Evolutionary conservation across 2,797 vertebrate species (phyloP).

Genomic region (Scyliorhinus canicula): DNA sequence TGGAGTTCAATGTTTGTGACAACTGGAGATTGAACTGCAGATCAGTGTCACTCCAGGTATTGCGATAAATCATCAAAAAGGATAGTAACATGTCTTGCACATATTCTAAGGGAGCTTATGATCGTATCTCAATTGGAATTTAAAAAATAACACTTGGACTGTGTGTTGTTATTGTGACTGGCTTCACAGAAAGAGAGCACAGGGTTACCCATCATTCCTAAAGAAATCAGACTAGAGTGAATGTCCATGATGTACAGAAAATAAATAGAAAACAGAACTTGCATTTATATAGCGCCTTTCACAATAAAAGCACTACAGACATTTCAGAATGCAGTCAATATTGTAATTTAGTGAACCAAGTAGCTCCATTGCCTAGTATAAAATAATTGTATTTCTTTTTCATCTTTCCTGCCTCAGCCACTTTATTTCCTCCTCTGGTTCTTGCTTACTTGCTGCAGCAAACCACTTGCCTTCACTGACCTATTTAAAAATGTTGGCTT

Average conservation of each 20-base stretch:
- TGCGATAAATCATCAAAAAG: neutral
- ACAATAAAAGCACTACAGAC: neutral
- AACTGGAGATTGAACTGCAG: slow-evolving; percentile 14
- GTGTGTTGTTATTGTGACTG: neutral
- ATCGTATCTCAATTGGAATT: slow-evolving; percentile 3
- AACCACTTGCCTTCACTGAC: neutral
- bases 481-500: neutral
- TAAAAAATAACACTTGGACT: neutral
- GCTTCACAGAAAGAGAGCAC: neutral
- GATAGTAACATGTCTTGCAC: neutral
- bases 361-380: neutral
- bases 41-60: neutral
- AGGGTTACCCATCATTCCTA: neutral
- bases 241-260: neutral
- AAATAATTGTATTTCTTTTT: neutral
- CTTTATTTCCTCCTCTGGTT: neutral
- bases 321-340: neutral
- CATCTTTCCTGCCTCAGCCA: neutral
- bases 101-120: neutral
- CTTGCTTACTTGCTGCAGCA: neutral
- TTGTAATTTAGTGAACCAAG: neutral
- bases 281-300: neutral
- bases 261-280: neutral
- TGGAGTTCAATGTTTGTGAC: neutral
- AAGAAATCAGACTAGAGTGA: neutral